A percentile compares a stretch with the other conserved stretches of the same genome.
Conservation (phyloP, 2,888 invertebrate species). For the Chymomyza procnemis region DNA sequence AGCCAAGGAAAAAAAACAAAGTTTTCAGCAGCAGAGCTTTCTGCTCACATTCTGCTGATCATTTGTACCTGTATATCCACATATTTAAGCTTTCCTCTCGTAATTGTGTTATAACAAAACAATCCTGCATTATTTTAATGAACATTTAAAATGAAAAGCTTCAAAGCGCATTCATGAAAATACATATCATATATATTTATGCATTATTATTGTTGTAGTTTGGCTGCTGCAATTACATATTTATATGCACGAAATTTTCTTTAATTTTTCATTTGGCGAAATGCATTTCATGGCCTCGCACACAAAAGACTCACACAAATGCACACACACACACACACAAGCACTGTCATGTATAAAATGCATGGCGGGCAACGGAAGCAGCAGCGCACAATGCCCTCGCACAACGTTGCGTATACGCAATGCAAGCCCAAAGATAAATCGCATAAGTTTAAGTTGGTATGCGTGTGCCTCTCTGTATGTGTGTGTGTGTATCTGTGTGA, state of each 20-base stretch:
- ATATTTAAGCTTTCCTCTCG: too few relatives aligned
- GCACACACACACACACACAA: neutral
- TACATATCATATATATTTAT: neutral
- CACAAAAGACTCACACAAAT: conserved; percentile 1
- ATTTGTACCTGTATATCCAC: too few relatives aligned
- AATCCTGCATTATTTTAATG: neutral
- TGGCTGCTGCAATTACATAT: neutral
- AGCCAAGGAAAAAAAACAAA: too few relatives aligned
- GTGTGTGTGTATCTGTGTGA: conserved; percentile 1
- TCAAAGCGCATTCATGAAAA: conserved; percentile 24
- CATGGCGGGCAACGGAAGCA: conserved; percentile 53
- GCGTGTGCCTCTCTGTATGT: neutral
- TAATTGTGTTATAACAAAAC: neutral
- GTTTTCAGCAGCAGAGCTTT: too few relatives aligned
- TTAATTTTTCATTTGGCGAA: neutral
- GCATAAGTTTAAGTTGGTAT: conserved; percentile 1
- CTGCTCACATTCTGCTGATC: too few relatives aligned
- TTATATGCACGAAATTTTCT: neutral
- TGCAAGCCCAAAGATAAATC: conserved; percentile 17
- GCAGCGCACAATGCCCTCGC: conserved; percentile 46
- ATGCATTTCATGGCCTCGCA: neutral
- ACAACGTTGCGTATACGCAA: conserved; percentile 52
- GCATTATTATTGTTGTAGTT: neutral
- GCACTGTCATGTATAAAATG: conserved; percentile 34
- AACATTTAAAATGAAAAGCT: neutral